Evolutionary conservation across 2,113 vertebrate species (phyloP), one percentile per base, ranked within the genome.

Genomic region (Plecturocebus donacophilus): DNA sequence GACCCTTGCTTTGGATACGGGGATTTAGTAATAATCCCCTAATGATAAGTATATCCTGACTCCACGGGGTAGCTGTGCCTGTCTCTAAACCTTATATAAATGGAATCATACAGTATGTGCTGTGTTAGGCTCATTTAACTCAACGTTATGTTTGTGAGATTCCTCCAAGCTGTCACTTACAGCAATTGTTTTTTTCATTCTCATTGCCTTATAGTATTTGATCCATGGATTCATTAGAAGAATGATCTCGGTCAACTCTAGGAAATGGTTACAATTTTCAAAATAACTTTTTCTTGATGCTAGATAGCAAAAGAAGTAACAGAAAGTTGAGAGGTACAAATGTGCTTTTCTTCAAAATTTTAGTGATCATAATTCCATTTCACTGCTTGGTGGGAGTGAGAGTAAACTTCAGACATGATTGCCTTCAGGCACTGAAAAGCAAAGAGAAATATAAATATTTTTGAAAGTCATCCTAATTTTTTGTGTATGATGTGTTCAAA

Each of bases 301-400:
- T 97, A 96, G 95, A 95, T 97, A 95, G 97, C 91, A 95, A 97
- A 98, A 98, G 75, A 68, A 73, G 77, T 96, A 58, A 52, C 73
- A 64, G 42, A 94, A 73, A 95, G 86, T 94, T 47, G 75, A 95
- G 32, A 42, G 47, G 79, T 75, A 82, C 58, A 85, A 95, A 95
- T 79, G 68, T 42, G 93, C 52, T 87, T 97, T 96, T 80, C 90
- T 94, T 96, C 90, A 79, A 97, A 97, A 98, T 97, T 0, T 96
- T 86, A 97, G 82, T 93, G 85, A 64, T 97, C 75, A 42, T 58
- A 52, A 17, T 94, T 7, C 27, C 2, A n/a, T 97, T 97, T 90
- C 91, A 97, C 88, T 97, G 85, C 96, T 93, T 75, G 45, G 92
- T 79, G 94, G 83, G 77, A 97, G 90, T 96, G 96, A 47, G 12